Evolutionary conservation across 2,113 vertebrate species (phyloP).

Genomic region (Mormyrus lacerda): DNA sequence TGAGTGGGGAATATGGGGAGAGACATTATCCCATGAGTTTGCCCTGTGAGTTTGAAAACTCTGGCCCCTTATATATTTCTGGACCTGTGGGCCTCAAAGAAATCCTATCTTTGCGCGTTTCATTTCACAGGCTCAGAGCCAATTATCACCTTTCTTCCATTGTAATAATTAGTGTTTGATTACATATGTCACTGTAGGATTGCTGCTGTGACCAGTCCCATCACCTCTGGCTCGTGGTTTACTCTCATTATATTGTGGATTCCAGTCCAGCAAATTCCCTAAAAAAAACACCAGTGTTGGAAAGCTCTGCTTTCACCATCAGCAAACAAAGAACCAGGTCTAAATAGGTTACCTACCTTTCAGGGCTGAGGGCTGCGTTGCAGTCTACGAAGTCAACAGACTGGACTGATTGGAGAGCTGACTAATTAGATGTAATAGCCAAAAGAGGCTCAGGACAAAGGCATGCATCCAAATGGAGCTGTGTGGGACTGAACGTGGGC

Average conservation of each 20-base stretch:
- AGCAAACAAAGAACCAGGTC: neutral
- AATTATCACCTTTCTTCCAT: constrained; percentile 3
- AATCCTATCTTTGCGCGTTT: neutral
- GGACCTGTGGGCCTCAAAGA: neutral
- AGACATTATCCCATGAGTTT: neutral
- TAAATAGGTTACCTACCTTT: neutral
- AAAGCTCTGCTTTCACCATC: neutral
- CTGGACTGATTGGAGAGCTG: neutral
- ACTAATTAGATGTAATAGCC: neutral
- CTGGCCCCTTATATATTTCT: neutral
- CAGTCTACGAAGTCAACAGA: neutral
- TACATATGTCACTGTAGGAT: neutral
- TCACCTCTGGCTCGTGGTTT: neutral
- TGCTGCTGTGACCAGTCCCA: neutral
- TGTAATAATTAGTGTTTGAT: constrained; percentile 16
- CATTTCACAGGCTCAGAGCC: neutral
- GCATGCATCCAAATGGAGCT: neutral
- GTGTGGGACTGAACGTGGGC: neutral
- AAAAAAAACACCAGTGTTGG: neutral
- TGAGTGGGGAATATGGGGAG: neutral
- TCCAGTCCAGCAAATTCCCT: neutral
- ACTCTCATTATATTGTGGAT: neutral
- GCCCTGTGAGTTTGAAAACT: neutral
- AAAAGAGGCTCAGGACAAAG: neutral
- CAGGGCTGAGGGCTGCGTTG: neutral